Evolutionary conservation across 2,797 vertebrate genomes (phyloP), one percentile per base, ranked within the genome.

Genomic region (Caiman crocodilus): DNA sequence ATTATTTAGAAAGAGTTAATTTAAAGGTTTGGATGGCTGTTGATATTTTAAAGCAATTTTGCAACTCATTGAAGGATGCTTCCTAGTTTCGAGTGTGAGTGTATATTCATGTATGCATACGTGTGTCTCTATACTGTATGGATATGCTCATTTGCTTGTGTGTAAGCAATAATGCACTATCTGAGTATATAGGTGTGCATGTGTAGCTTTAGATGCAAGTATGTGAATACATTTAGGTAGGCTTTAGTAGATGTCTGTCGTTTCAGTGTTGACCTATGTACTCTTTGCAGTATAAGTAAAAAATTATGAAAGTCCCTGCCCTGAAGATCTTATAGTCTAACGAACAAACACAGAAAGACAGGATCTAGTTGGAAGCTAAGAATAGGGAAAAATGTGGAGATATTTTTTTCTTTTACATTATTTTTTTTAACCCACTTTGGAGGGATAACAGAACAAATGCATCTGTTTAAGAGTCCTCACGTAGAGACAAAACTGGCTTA

Each of bases 1-100:
- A 81, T 88, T 85, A 82, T 96, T 94, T 92, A 50, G 84, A 88
- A 94, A 76, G 84, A 88, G 78, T 92, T 95, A 92, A 96, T 96
- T 92, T 88, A 80, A 28, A 0, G 77, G 25, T 57, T 18, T 2
- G 12, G 15, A 3, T 82, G 61, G 87, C 92, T 95, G 67, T 32
- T 84, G 94, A 79, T 61, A 83, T 77, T 74, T 86, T 63, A 78
- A 79, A 79, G 35, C 42, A 50, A 50, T 50, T 50, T 50, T 50
- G 42, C 42, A 23, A n/a, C 65, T 14, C 5, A 64, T 32, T 84
- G 55, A 63, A 84, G 76, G 65, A 87, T 75, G 78, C 82, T 91
- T 91, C 73, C 83, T 91, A 14, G 9, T 15, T 55, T 5, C 20
- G 28, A 55, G 32, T 60, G 60, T 73, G 35, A 42, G 67, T 71